These are phyloP conservation scores for Pelodytes ibericus DNA, from an alignment of 2,797 vertebrate genomes.

Conservation along the genomic window DNA sequence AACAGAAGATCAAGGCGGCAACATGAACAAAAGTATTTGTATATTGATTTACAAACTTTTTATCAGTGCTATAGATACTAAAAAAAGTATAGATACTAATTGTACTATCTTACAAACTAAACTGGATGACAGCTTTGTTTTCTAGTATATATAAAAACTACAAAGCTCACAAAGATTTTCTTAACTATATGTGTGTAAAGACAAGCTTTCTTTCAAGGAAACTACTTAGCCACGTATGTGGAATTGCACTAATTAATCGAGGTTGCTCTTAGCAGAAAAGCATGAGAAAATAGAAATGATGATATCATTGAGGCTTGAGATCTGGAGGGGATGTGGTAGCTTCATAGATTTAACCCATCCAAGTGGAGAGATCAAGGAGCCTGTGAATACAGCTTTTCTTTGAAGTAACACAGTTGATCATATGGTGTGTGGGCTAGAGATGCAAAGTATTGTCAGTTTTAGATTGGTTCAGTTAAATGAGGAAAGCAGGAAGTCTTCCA, in stretches of 20 bases:
- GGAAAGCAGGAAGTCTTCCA: slow-evolving; percentile 28
- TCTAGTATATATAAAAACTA: neutral
- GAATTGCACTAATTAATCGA: slow-evolving; percentile 19
- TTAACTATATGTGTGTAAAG: neutral
- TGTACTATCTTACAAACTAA: no score
- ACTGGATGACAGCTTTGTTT: neutral
- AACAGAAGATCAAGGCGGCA: no score
- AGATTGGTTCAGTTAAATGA: slow-evolving; percentile 14
- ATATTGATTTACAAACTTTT: no score
- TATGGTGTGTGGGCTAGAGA: slow-evolving; percentile 46
- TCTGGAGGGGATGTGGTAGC: slow-evolving; percentile 41
- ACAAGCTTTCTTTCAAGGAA: neutral
- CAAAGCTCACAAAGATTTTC: neutral
- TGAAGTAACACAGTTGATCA: slow-evolving; percentile 44
- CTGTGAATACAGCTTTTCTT: slow-evolving; percentile 31
- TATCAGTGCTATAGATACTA: no score
- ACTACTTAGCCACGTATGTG: neutral
- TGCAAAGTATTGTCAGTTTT: slow-evolving; percentile 36
- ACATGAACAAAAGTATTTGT: no score
- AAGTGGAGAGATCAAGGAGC: slow-evolving; percentile 40
- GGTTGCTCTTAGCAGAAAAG: slow-evolving; percentile 11
- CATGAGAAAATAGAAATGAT: slow-evolving; percentile 30
- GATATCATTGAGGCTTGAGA: slow-evolving; percentile 36
- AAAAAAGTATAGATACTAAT: no score
- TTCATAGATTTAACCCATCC: slow-evolving; percentile 39